These are phyloP conservation scores for Rhyacophila brunnea DNA, from an alignment of 1,140 invertebrate genomes.

Conservation along the genomic window DNA sequence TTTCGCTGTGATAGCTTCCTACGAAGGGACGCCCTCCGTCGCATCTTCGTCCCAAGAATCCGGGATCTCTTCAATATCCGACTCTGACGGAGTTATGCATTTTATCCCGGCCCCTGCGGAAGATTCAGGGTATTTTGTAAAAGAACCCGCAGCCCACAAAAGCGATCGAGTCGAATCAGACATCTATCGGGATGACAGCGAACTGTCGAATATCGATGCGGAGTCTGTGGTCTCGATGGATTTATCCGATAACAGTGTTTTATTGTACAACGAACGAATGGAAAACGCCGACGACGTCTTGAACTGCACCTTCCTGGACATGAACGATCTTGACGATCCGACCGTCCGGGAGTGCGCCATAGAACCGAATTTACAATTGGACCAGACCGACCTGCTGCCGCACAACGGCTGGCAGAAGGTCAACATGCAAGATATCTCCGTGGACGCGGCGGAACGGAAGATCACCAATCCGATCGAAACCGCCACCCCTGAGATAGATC, in stretches of 20 bases:
- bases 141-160: too few relatives aligned
- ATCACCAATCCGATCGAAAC: not conserved
- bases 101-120: too few relatives aligned
- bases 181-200: not conserved
- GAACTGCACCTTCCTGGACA: not conserved
- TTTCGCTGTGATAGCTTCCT: conserved; percentile 3
- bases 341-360: not conserved
- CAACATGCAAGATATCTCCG: not conserved
- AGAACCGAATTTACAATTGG: not conserved
- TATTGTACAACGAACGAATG: conserved; percentile 3
- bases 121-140: too few relatives aligned
- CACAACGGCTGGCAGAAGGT: not conserved
- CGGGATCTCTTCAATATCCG: not conserved
- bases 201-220: not conserved
- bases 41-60: not conserved
- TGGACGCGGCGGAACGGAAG: not conserved
- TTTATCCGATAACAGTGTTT: not conserved
- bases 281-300: not conserved
- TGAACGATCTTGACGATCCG: not conserved
- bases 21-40: conserved; percentile 1
- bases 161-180: too few relatives aligned
- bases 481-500: not conserved
- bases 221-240: not conserved
- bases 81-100: not conserved
- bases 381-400: not conserved